Percentiles rank a stretch among this genome's conserved stretches.
Evolutionary conservation across 2,113 vertebrate species (phyloP).

Genomic region (Gallinago jamesoni): DNA sequence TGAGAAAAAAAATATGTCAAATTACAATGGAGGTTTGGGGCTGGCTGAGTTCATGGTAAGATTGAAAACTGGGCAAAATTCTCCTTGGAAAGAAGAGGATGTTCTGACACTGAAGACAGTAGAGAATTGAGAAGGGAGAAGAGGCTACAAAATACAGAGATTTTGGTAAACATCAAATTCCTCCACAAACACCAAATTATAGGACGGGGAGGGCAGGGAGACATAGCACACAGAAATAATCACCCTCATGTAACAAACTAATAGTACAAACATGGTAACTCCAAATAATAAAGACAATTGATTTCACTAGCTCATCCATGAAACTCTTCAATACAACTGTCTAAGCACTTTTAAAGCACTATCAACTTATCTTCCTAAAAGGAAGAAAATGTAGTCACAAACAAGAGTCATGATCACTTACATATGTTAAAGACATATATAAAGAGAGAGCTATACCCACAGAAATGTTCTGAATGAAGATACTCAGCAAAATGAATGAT

Average conservation of each 20-base stretch:
- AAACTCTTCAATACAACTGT: not conserved
- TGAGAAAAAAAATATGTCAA: not conserved
- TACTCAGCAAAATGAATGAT: not conserved
- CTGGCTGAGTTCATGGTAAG: not conserved
- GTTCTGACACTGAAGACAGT: not conserved
- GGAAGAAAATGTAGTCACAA: not conserved
- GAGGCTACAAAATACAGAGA: not conserved
- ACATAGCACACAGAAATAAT: fast-evolving
- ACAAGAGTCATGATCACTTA: not conserved
- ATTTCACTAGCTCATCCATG: not conserved
- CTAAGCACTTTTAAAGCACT: not conserved
- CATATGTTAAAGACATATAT: not conserved
- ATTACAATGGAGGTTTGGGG: not conserved
- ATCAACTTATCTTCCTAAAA: not conserved
- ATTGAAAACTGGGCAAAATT: not conserved
- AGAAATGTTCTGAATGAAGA: not conserved
- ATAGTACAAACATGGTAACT: not conserved
- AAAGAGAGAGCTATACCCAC: not conserved
- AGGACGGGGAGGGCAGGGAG: fast-evolving
- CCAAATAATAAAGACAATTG: not conserved
- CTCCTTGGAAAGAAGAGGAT: not conserved
- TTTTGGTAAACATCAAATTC: not conserved
- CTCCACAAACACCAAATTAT: not conserved
- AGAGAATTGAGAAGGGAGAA: not conserved
- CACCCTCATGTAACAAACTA: not conserved